Evolutionary conservation across 2,888 invertebrate species (phyloP).

Genomic region (Melipona beecheii): DNA sequence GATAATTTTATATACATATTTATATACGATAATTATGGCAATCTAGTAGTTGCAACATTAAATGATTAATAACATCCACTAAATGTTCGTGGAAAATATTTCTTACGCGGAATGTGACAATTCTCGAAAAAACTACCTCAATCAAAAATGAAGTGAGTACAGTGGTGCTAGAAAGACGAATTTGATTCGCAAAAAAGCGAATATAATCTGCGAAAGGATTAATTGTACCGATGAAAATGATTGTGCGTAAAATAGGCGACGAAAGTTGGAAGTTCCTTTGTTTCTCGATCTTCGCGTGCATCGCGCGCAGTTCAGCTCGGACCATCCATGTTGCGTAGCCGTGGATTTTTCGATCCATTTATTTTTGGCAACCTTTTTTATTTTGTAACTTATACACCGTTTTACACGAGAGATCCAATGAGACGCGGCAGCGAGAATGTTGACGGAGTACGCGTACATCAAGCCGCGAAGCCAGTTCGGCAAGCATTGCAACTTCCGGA

Average conservation of each 20-base stretch:
- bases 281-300: constrained; percentile 20
- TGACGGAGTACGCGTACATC: constrained; percentile 86
- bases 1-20: too few relatives aligned
- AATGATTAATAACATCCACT: too few relatives aligned
- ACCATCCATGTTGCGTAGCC: background rate
- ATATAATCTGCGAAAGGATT: too few relatives aligned
- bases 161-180: too few relatives aligned
- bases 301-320: constrained; percentile 15
- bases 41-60: too few relatives aligned
- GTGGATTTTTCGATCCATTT: constrained; percentile 35
- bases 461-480: constrained; percentile 90
- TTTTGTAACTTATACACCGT: constrained; percentile 26
- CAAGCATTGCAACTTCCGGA: constrained; percentile 88
- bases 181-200: too few relatives aligned
- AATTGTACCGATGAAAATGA: background rate
- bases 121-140: too few relatives aligned
- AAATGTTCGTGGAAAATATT: too few relatives aligned
- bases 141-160: too few relatives aligned
- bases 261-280: background rate
- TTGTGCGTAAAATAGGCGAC: background rate
- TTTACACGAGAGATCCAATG: background rate
- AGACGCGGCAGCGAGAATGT: constrained; percentile 78
- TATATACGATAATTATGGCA: too few relatives aligned
- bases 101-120: too few relatives aligned
- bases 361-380: constrained; percentile 27